Base-by-base conservation (phyloP, 2,797 vertebrate species). In the Ceryle rudis region DNA sequence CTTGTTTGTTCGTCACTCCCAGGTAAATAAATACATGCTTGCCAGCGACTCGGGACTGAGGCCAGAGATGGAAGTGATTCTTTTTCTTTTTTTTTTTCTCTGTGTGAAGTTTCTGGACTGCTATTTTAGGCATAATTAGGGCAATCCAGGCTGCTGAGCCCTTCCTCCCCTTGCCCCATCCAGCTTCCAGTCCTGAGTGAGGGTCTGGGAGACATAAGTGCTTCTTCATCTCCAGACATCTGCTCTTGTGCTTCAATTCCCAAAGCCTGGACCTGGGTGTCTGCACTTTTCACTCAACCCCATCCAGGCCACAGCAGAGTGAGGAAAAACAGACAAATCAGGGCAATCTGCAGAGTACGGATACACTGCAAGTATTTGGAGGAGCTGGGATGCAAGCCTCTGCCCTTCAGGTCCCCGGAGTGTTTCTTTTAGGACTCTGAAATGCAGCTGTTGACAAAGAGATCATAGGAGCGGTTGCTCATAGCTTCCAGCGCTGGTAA, bases 1-100 rank as follows among this genome's bases (percentile, higher is more conserved):
- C 65, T 42, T 94, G 91, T 89, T 92, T 85, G 92, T 62, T 95
- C 87, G 91, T 94, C 95, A 92, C 95, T 96, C 95, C 95, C 96
- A 93, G 96, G 96, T 96, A 97, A 95, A 96, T 92, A 95, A 97
- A 90, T 49, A 94, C 5, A 2, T 26, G 42, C 86, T 89, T 75
- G 55, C 80, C 94, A 87, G 92, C 6, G 5, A 19, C 69, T 89
- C 4, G 49, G 97, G 95, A 67, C 49, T 1, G 3, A 19, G 1
- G 92, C 97, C 97, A 97, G 94, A 74, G 69, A 31, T 75, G 89
- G 92, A 96, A 95, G 55, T 75, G 75, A 93, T 74, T 73, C 69
- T 77, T 86, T 65, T 69, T 25, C 5, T 10, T 12, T 20, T 49
- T 72, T 37, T 81, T 73, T 55, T 28, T 55, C 39, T 75, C 39